A percentile compares a stretch with the other conserved stretches of the same genome.
These are phyloP conservation scores for Corbicula japonica DNA, from an alignment of 2,888 invertebrate genomes.

Conservation along the genomic window DNA sequence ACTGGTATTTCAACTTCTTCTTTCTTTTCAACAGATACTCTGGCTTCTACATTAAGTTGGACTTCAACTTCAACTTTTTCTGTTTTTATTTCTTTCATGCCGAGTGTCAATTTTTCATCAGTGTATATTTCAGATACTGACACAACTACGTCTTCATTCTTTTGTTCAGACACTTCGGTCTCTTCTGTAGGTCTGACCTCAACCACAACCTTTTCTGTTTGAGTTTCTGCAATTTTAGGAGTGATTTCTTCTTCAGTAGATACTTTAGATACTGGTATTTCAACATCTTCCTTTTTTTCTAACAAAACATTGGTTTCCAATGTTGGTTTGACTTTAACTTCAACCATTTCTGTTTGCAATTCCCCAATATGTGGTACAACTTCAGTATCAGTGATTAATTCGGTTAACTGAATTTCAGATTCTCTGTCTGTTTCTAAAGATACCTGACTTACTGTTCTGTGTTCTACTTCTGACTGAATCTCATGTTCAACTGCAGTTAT, in stretches of 20 bases:
- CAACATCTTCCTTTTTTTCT: constrained; percentile 13
- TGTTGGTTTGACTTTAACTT: constrained; percentile 35
- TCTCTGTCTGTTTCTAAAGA: background rate
- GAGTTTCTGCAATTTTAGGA: constrained; percentile 27
- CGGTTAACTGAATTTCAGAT: constrained; percentile 25
- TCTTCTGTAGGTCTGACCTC: constrained; percentile 36
- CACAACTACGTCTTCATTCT: constrained; percentile 5
- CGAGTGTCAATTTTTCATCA: constrained; percentile 5
- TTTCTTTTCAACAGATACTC: constrained; percentile 7
- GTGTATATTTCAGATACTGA: constrained; percentile 5
- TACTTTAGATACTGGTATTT: constrained; percentile 29
- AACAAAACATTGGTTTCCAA: constrained; percentile 33
- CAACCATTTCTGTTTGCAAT: constrained; percentile 10
- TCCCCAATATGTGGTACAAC: constrained; percentile 25
- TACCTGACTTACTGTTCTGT: too few species aligned
- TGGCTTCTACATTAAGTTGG: constrained; percentile 22
- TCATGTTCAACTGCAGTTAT: constrained; percentile 25
- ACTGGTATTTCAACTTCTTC: background rate
- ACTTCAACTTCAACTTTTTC: constrained; percentile 29
- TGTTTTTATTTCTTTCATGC: constrained; percentile 23
- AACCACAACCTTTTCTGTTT: constrained; percentile 39
- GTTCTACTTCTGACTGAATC: constrained; percentile 26
- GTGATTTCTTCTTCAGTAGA: constrained; percentile 23
- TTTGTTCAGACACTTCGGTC: constrained; percentile 20
- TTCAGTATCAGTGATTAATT: constrained; percentile 33